Evolutionary conservation across 2,797 vertebrate species (phyloP), one percentile per base, ranked within the genome.

Genomic region (Sebastes oblongus): DNA sequence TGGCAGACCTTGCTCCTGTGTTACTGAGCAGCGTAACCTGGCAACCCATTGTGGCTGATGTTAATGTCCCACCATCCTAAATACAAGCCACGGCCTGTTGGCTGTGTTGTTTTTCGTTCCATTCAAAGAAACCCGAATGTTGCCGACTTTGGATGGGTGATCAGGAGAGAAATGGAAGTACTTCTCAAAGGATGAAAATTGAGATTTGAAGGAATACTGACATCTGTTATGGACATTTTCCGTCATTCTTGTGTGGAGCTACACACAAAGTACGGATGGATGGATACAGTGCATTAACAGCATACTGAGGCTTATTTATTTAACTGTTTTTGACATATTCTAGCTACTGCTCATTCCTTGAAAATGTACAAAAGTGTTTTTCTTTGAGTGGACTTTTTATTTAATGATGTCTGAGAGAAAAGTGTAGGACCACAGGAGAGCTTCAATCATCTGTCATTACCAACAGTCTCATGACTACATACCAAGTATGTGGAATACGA

Each of bases 21-120:
- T 94, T 91, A 89, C 93, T 89, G 85, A 93, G 93, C 90, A 92
- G 86, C 75, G 82, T 34, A 59, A 77, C 83, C 75, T 86, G 90
- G 87, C 86, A 91, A 92, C 87, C 20, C 56, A 73, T 27, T 84
- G 73, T 75, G 56, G 73, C 60, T 77, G 32, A 71, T 84, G 81
- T 86, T 46, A 82, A 55, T 78, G 59, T 60, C 68, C 66, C 62
- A 50, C 24, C 54, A 55, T 64, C 61, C 54, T 34, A 68, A 80
- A 82, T 7, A 20, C 46, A 77, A 58, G 20, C 55, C 55, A 64
- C 34, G 8, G 34, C 52, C 30, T 42, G 54, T 58, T 77, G 65
- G 11, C 72, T 20, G 14, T 67, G 46, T 32, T 74, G 46, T 42
- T 70, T 73, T 54, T 39, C 58, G 22, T n/a, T 73, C 32, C 50